Evolutionary conservation across 2,797 vertebrate species (phyloP).

Genomic region (Gastrophryne carolinensis): DNA sequence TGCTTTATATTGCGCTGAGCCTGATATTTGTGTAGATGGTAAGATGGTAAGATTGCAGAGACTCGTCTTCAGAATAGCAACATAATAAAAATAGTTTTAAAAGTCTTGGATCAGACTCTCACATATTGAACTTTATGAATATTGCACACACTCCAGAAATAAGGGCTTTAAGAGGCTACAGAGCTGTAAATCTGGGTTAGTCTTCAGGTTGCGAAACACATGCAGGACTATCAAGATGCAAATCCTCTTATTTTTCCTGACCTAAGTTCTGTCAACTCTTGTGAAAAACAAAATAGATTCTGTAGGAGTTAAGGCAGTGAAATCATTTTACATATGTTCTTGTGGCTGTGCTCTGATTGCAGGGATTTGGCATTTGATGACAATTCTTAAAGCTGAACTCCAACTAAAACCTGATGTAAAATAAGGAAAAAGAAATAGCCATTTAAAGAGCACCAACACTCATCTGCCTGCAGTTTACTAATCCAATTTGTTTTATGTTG

Average conservation of each 20-base stretch:
- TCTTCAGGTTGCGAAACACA: not conserved
- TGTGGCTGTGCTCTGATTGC: not conserved
- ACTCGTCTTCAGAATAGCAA: not conserved
- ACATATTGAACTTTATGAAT: not conserved
- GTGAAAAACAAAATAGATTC: not conserved
- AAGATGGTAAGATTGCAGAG: not conserved
- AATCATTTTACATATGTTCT: not conserved
- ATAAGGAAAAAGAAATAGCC: no score
- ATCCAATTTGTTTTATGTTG: no score
- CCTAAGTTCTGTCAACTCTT: not conserved
- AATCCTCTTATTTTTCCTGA: not conserved
- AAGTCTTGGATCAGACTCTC: not conserved
- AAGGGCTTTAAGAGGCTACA: not conserved
- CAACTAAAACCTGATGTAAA: no score
- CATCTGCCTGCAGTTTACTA: no score
- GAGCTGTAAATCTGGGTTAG: not conserved
- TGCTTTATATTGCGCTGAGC: not conserved
- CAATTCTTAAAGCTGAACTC: no score
- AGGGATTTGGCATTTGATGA: no score
- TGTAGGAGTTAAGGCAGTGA: not conserved
- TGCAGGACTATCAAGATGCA: not conserved
- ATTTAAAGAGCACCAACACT: no score
- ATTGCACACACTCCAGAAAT: not conserved
- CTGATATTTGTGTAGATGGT: not conserved
- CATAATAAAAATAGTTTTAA: not conserved